Evolutionary conservation across 2,797 vertebrate species (phyloP).

Genomic region (Mus caroli): DNA sequence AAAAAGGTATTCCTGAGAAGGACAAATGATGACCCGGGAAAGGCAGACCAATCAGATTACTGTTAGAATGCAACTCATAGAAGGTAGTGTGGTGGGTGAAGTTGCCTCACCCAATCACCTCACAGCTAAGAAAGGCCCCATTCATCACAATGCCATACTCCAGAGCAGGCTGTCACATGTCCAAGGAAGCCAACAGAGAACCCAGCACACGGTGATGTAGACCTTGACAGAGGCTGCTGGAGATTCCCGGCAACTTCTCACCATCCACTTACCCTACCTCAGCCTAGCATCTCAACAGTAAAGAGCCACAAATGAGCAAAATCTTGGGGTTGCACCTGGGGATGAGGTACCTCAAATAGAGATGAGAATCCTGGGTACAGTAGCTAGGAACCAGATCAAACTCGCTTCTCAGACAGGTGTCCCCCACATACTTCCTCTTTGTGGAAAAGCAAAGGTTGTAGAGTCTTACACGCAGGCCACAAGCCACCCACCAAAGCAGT

Average conservation of each 20-base stretch:
- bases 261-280: neutral
- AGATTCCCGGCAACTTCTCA: accelerated
- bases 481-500: neutral
- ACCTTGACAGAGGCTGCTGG: neutral
- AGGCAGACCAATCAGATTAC: neutral
- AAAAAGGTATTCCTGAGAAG: neutral
- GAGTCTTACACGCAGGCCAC: neutral
- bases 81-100: neutral
- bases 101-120: neutral
- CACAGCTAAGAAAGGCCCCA: accelerated
- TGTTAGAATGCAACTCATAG: neutral
- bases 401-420: neutral
- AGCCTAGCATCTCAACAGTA: neutral
- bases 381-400: neutral
- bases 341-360: neutral
- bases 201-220: accelerated
- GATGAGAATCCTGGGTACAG: neutral
- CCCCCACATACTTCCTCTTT: neutral
- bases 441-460: neutral
- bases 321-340: neutral
- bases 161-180: accelerated
- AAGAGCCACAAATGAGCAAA: neutral
- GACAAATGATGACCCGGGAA: neutral
- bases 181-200: neutral
- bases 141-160: neutral